Base-by-base conservation (phyloP, 2,888 invertebrate genomes). In the Agriopis marginaria region DNA sequence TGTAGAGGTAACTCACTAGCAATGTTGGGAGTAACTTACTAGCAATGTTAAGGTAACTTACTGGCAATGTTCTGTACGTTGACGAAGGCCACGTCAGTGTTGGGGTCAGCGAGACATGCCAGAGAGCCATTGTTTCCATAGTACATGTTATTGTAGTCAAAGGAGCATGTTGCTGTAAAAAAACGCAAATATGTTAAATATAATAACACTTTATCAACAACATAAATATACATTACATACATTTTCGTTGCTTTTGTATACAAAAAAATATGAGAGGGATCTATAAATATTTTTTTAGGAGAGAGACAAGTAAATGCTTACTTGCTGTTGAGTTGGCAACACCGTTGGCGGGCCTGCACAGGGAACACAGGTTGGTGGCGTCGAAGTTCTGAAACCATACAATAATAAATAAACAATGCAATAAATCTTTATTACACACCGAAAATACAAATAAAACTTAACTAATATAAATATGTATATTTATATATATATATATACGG, bases 111-210 rank as follows among this genome's bases (percentile, higher is more conserved):
- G 3, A 96, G 84, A 76, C 96, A 97, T 7, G 88, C 83, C 10
- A 96, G 79, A 0, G 96, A 95, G 0, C 96, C 96, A 66, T 90
- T 90, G 84, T 95, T 96, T 0, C 95, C 95, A 80, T 91, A 96
- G 87, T 90, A 96, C 69, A 81, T 72, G 82, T 96, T 96, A 0
- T 83, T 83, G 50, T 82, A 67, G 81, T 95, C 93, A 61, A 94
- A 95, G 0, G 94, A 86, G 76, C 96, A 96, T 0, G 86, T 89
- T 9, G 85, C 93, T 84, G 82, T 3, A 51, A 51, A 7, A 6
- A 32, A 51, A 49, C 14, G 14, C 14, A 50, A 8, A 23, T n/a
- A n/a, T n/a, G 8, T 10, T 17, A 5, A 3, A 32, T 32, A 32
- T 4, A 32, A 32, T 32, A 32, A 32, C 32, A 32, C 32, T 32